phyloP scores from a whole-genome alignment of 2,797 vertebrate species.

The Alfaro cultratus region DNA sequence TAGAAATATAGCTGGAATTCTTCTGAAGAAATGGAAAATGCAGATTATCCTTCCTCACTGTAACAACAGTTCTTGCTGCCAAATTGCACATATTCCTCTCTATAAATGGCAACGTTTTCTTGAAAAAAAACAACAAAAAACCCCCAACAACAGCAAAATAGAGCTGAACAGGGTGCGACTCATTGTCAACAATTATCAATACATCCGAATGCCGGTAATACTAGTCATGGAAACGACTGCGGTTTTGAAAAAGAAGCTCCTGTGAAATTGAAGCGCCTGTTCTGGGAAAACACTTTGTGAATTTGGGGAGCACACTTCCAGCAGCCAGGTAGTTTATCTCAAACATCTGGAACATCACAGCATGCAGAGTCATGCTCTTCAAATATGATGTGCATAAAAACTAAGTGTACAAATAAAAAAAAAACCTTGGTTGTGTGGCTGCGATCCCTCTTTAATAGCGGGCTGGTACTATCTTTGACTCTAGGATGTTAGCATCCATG shows the following conservation, averaged over 20 bases:
- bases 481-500: conserved; percentile 4
- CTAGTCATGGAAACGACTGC: conserved; percentile 61
- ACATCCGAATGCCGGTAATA: conserved; percentile 57
- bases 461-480: conserved; percentile 6
- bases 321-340: conserved; percentile 12
- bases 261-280: conserved; percentile 33
- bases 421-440: conserved; percentile 8
- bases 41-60: conserved; percentile 49
- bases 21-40: conserved; percentile 65
- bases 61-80: conserved; percentile 46
- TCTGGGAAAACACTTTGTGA: conserved; percentile 5
- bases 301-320: conserved; percentile 7
- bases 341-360: conserved; percentile 39
- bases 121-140: conserved; percentile 16
- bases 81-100: conserved; percentile 61
- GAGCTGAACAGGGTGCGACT: conserved; percentile 57
- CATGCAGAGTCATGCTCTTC: conserved; percentile 46
- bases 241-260: conserved; percentile 43
- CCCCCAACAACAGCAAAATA: conserved; percentile 10
- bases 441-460: background rate
- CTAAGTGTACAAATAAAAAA: background rate
- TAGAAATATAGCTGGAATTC: conserved; percentile 65
- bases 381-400: conserved; percentile 18
- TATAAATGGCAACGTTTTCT: conserved; percentile 46
- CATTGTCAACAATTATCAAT: conserved; percentile 73